Evolutionary conservation across 2,797 vertebrate genomes (phyloP).

Genomic region (Pempheris klunzingeri): DNA sequence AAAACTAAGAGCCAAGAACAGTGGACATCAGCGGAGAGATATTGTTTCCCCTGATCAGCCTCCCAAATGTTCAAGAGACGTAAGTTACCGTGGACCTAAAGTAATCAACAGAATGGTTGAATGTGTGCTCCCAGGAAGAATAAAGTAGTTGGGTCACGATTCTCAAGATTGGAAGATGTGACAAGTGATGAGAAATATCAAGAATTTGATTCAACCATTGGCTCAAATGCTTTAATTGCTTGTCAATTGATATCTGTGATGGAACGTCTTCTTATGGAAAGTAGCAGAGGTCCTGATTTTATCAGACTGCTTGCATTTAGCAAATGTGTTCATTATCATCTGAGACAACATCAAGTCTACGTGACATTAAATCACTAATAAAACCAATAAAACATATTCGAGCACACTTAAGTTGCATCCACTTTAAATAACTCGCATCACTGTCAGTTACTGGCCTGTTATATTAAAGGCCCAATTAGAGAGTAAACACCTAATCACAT

Average conservation of each 20-base stretch:
- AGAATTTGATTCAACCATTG: constrained; percentile 1
- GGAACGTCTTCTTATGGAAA: neutral
- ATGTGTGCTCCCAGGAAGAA: constrained; percentile 16
- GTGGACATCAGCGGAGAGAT: neutral
- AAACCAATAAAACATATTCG: constrained; percentile 36
- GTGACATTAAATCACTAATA: constrained; percentile 29
- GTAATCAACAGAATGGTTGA: neutral
- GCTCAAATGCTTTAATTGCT: no score
- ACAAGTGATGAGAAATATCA: neutral
- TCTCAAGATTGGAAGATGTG: neutral
- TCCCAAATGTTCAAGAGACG: constrained; percentile 11
- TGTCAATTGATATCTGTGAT: neutral
- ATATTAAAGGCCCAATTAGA: constrained; percentile 39
- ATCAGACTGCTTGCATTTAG: constrained; percentile 9
- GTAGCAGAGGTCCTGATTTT: neutral
- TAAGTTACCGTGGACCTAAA: neutral
- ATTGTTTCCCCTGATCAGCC: constrained; percentile 2
- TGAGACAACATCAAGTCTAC: neutral
- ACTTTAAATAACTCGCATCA: constrained; percentile 37
- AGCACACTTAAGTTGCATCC: constrained; percentile 31
- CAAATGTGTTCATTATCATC: constrained; percentile 2
- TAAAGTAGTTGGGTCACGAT: neutral
- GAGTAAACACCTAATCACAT: constrained; percentile 50
- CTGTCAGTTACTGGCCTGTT: constrained; percentile 32
- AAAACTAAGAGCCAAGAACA: neutral